Evolutionary conservation across 2,113 vertebrate species (phyloP).

Genomic region (Lethenteron reissneri): DNA sequence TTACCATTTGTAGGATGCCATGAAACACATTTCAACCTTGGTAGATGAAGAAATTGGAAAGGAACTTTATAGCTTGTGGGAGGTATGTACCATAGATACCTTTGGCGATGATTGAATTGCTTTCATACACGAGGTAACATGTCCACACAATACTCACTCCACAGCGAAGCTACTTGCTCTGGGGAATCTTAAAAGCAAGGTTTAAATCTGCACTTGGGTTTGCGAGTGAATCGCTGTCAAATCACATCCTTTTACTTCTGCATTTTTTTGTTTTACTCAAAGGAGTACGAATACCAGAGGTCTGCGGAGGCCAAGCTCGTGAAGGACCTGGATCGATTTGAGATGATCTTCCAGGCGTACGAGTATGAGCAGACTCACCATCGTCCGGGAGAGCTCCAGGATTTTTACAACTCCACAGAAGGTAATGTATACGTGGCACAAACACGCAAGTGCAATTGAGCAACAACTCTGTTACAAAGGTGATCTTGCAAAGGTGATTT

Average conservation of each 20-base stretch:
- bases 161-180: too few relatives aligned
- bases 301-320: conserved; percentile 59
- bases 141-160: too few relatives aligned
- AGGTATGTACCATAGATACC: conserved; percentile 24
- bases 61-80: conserved; percentile 71
- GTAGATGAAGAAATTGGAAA: conserved; percentile 39
- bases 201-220: not conserved
- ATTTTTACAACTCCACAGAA: conserved; percentile 68
- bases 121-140: too few relatives aligned
- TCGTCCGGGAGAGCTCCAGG: conserved; percentile 55
- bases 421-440: conserved; percentile 19
- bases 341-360: conserved; percentile 86
- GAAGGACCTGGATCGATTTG: conserved; percentile 77
- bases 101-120: too few relatives aligned
- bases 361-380: conserved; percentile 73
- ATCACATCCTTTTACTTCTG: not conserved
- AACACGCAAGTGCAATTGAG: too few relatives aligned
- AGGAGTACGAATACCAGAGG: conserved; percentile 71
- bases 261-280: conserved; percentile 8
- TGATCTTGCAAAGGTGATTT: too few relatives aligned
- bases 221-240: too few relatives aligned
- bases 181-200: not conserved
- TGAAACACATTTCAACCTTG: conserved; percentile 45
- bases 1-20: conserved; percentile 43
- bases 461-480: too few relatives aligned